phyloP scores from a whole-genome alignment of 2,888 invertebrate genomes.

The Tetramorium bicarinatum region DNA sequence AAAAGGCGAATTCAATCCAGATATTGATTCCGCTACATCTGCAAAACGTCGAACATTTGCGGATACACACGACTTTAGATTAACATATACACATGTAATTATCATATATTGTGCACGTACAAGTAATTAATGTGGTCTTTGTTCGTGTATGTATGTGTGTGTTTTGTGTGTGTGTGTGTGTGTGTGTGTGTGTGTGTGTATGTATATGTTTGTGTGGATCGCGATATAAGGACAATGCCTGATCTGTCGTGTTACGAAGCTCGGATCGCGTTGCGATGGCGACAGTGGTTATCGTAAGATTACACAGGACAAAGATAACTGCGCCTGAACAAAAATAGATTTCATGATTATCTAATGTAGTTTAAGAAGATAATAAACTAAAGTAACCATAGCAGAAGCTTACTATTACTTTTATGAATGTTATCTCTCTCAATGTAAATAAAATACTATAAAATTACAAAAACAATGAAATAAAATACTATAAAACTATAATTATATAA shows the following conservation, averaged over 20 bases:
- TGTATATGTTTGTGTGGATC: slow-evolving; percentile 8
- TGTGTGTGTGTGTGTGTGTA: slow-evolving; percentile 7
- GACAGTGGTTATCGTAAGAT: slow-evolving; percentile 41
- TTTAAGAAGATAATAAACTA: background rate
- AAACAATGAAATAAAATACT: background rate
- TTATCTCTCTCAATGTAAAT: slow-evolving; percentile 2
- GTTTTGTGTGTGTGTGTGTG: slow-evolving; percentile 13
- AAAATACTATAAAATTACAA: slow-evolving; percentile 9
- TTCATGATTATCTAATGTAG: slow-evolving; percentile 8
- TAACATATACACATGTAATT: slow-evolving; percentile 76
- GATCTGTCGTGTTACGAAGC: slow-evolving; percentile 38
- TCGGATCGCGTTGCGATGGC: slow-evolving; percentile 49
- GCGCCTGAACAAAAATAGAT: slow-evolving; percentile 34
- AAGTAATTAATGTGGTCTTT: slow-evolving; percentile 59
- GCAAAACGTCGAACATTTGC: slow-evolving; percentile 67
- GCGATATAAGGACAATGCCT: slow-evolving; percentile 39
- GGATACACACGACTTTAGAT: slow-evolving; percentile 71
- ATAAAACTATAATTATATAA: background rate
- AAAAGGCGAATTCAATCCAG: slow-evolving; percentile 2
- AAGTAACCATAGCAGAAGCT: background rate
- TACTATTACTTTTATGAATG: background rate
- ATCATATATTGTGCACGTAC: slow-evolving; percentile 74
- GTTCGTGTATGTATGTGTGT: background rate
- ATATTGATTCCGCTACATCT: slow-evolving; percentile 3
- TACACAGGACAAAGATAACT: slow-evolving; percentile 22